Evolutionary conservation across 2,888 invertebrate genomes (phyloP), one percentile per base, ranked within the genome.

Genomic region (Drosophila melanosoma): DNA sequence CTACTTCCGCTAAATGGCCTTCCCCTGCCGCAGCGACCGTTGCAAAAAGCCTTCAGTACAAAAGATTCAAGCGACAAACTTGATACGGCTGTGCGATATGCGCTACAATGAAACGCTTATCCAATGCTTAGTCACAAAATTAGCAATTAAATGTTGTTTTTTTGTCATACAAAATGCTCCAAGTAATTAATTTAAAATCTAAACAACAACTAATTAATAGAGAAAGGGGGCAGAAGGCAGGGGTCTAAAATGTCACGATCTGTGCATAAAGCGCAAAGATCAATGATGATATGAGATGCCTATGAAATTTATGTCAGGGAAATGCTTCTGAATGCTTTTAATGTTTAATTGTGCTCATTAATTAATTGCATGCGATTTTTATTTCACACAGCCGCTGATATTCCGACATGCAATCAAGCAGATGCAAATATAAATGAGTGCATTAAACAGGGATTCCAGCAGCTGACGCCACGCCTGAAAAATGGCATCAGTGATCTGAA

Each of bases 391-490:
- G 91, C 91, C 35, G 79, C 68, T 35, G 94, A 94, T 82, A 89
- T 95, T 1, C 94, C 94, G 76, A 92, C 94, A 61, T 95, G 95
- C 84, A 92, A 93, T 57, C 93, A 94, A 73, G 94, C 94, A 81
- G 94, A 95, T 60, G 93, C 93, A n/a, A 94, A 95, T 52, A 93
- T 95, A 15, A 95, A 95, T 82, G 94, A 94, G 59, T 96, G 95
- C 81, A 90, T 95, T 35, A 93, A 94, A 65, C 94, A 94, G 17
- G 94, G 94, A 3, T 93, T 95, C 4, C 94, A 94, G 84, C 87
- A 93, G 17, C 94, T 95, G 42, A 81, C 95, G 20, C 91, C 91
- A 11, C 91, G 92, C 36, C 69, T 89, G 17, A 88, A 90, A 83
- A 80, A 91, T 75, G 94, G 94, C 65, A 91, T 92, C 70, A 83